phyloP scores from a whole-genome alignment of 2,888 invertebrate genomes.

The Patella ulyssiponensis region DNA sequence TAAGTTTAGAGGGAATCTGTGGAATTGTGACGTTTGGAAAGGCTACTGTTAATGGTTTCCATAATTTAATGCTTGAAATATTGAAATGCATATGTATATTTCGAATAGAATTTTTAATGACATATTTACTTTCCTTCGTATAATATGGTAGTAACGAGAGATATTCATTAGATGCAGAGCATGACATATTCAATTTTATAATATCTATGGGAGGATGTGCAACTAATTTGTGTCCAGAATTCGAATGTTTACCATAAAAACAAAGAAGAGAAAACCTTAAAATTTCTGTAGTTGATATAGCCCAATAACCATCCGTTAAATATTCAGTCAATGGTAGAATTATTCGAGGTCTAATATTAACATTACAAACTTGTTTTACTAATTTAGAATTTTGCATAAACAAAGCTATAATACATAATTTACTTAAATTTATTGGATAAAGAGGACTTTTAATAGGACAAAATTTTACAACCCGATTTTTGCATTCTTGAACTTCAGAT shows the following conservation, averaged over 20 bases:
- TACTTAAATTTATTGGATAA: neutral
- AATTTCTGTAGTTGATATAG: neutral
- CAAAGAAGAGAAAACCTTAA: neutral
- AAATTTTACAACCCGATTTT: neutral
- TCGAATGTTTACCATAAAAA: neutral
- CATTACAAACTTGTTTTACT: neutral
- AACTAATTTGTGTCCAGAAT: neutral
- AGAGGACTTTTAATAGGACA: neutral
- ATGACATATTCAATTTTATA: neutral
- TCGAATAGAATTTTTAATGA: neutral
- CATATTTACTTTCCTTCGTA: neutral
- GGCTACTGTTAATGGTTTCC: neutral
- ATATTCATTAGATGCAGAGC: neutral
- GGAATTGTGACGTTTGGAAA: neutral
- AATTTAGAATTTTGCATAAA: neutral
- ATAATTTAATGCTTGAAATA: neutral
- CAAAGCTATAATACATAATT: neutral
- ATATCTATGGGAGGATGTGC: neutral
- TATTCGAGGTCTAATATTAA: neutral
- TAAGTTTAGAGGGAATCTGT: neutral
- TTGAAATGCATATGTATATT: neutral
- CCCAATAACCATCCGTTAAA: neutral
- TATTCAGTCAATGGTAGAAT: neutral
- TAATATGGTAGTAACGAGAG: conserved; percentile 1
- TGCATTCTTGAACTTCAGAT: neutral